Conservation (phyloP, 2,797 vertebrate genomes). For the Numenius phaeopus region DNA sequence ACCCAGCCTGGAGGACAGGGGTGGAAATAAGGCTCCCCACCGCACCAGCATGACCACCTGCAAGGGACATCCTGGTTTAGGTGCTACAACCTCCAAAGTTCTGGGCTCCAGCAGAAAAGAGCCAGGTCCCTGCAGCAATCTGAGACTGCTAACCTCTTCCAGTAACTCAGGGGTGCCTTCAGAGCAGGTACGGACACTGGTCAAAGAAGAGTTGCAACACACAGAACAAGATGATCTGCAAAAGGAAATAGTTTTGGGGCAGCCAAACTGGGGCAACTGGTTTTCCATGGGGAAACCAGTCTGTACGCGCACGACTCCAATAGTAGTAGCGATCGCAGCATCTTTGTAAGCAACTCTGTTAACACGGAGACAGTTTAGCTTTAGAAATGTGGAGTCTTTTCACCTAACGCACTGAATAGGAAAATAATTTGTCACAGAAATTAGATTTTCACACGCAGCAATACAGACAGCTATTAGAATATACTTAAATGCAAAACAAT, state of each 20-base stretch:
- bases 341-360: not conserved
- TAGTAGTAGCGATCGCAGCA: not conserved
- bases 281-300: too few species aligned
- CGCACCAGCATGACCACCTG: not conserved
- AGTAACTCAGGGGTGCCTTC: not conserved
- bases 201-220: not conserved
- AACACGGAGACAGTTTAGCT: not conserved
- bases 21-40: not conserved
- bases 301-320: fast-evolving
- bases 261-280: not conserved
- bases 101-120: not conserved
- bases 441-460: not conserved
- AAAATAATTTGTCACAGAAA: not conserved
- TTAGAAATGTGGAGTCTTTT: not conserved
- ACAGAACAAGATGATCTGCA: not conserved
- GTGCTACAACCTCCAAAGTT: not conserved
- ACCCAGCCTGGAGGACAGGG: not conserved
- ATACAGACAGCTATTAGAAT: not conserved
- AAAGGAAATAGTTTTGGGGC: not conserved
- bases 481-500: not conserved
- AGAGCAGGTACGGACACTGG: not conserved
- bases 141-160: too few species aligned
- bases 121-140: not conserved
- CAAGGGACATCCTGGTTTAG: not conserved
- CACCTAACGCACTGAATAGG: not conserved